Conservation (phyloP, 2,888 invertebrate species). For the Marasmarcha lunaedactyla region DNA sequence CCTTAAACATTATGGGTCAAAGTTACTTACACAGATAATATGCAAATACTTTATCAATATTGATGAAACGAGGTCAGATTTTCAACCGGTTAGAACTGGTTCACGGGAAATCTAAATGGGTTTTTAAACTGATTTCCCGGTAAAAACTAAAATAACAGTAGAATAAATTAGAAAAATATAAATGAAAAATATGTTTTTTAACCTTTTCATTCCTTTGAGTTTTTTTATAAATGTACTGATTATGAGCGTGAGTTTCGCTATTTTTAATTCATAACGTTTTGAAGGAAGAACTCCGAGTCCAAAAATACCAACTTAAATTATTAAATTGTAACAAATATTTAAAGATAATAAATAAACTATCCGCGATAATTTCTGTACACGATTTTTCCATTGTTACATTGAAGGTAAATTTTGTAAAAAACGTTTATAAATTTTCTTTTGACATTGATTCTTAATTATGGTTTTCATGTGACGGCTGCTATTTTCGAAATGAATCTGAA, state of each 20-base stretch:
- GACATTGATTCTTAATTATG: conserved; percentile 2
- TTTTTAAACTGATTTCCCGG: conserved; percentile 13
- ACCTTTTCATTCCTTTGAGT: too few species aligned
- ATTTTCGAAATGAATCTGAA: not conserved
- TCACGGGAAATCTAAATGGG: conserved; percentile 5
- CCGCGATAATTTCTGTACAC: too few species aligned
- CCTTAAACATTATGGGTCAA: conserved; percentile 54
- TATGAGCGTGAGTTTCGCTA: too few species aligned
- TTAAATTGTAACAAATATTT: too few species aligned
- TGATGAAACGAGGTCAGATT: conserved; percentile 22
- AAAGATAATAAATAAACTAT: too few species aligned
- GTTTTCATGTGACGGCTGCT: not conserved
- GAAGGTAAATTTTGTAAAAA: too few species aligned
- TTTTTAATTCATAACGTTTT: too few species aligned
- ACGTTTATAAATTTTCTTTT: not conserved
- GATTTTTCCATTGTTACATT: too few species aligned
- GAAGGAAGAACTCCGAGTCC: too few species aligned
- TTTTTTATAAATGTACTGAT: too few species aligned
- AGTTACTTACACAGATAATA: conserved; percentile 42
- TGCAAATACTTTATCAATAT: conserved; percentile 23
- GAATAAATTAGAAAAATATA: conserved; percentile 5
- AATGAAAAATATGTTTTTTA: too few species aligned
- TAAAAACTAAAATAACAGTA: conserved; percentile 13
- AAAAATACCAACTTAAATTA: too few species aligned
- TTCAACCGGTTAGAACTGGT: conserved; percentile 20